phyloP scores from a whole-genome alignment of 1,140 invertebrate species.

The Akabosia matsudoensis region DNA sequence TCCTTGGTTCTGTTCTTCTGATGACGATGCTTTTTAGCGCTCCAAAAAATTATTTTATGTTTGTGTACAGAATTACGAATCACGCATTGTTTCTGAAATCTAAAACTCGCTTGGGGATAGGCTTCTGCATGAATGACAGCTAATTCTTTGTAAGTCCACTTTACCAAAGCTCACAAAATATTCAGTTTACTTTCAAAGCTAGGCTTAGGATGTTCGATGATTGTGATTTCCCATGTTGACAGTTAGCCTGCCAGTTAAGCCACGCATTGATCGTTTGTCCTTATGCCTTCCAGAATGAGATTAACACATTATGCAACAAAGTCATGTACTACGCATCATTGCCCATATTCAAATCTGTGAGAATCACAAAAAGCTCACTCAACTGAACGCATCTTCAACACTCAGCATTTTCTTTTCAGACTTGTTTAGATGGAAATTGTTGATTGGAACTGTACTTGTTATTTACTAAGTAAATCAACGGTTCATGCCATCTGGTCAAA shows the following conservation, averaged over 20 bases:
- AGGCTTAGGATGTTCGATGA: background rate
- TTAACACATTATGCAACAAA: background rate
- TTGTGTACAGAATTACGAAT: background rate
- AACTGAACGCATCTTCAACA: background rate
- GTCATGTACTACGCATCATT: background rate
- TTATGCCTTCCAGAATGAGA: background rate
- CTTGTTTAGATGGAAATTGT: background rate
- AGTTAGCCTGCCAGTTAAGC: background rate
- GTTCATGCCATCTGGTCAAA: background rate
- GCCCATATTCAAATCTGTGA: background rate
- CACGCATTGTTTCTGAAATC: background rate
- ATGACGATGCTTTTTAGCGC: background rate
- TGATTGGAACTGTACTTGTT: background rate
- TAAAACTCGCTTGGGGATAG: constrained; percentile 12
- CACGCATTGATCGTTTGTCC: background rate
- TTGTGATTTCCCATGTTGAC: background rate
- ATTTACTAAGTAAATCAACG: background rate
- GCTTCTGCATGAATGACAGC: background rate
- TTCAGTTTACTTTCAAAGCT: background rate
- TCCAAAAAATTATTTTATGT: background rate
- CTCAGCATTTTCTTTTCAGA: background rate
- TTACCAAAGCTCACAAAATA: background rate
- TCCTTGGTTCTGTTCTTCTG: too few relatives aligned
- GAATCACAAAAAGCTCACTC: background rate
- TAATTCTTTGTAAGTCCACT: too few relatives aligned